phyloP scores from a whole-genome alignment of 2,888 invertebrate genomes.

The Agonopterix arenella region DNA sequence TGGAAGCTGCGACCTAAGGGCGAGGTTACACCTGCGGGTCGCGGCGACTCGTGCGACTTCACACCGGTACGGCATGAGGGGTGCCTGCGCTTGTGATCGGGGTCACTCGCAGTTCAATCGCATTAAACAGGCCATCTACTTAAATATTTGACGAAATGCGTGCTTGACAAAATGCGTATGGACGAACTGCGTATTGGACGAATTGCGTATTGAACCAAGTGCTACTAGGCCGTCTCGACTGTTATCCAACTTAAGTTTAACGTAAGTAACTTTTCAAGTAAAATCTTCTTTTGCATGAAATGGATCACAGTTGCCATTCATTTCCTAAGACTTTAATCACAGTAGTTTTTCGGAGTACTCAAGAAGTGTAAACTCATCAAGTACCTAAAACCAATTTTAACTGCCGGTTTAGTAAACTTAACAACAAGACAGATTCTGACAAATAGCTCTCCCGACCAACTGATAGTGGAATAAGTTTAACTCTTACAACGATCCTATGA shows the following conservation, averaged over 20 bases:
- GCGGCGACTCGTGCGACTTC: conserved; percentile 14
- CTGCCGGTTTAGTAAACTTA: conserved; percentile 38
- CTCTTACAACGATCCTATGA: conserved; percentile 64
- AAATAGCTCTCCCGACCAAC: conserved; percentile 39
- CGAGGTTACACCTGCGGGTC: conserved; percentile 47
- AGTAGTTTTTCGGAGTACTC: too few relatives aligned
- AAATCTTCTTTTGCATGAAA: too few relatives aligned
- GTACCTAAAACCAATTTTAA: conserved; percentile 27
- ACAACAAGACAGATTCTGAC: conserved; percentile 48
- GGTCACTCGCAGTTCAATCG: conserved; percentile 33
- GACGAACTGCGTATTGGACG: too few relatives aligned
- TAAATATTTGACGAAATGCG: too few relatives aligned
- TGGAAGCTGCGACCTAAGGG: conserved; percentile 45
- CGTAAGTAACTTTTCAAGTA: too few relatives aligned
- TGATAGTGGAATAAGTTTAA: conserved; percentile 53
- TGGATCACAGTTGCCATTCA: too few relatives aligned
- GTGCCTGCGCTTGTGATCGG: conserved; percentile 11
- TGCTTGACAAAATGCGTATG: too few relatives aligned
- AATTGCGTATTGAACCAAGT: too few relatives aligned
- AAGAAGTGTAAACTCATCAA: conserved; percentile 4
- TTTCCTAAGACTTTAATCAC: too few relatives aligned
- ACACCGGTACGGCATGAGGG: conserved; percentile 13
- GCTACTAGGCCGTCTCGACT: too few relatives aligned
- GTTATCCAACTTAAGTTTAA: too few relatives aligned
- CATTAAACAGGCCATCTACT: too few relatives aligned